Conservation (phyloP, 2,797 vertebrate genomes). For the Ara ararauna region DNA sequence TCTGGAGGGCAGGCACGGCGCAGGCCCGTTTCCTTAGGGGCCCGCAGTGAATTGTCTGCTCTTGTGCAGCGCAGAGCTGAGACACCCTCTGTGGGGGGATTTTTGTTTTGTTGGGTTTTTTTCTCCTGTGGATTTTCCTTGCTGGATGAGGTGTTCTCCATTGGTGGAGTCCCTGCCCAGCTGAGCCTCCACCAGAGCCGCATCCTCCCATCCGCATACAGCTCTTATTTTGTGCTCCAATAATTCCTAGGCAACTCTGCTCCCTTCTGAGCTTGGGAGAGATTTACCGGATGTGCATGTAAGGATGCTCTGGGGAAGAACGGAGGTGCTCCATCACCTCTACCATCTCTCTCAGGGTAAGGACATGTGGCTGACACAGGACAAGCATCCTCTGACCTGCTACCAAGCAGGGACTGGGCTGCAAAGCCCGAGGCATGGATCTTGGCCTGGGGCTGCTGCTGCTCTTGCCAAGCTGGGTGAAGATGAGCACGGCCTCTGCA, state of each 20-base stretch:
- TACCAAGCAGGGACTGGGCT: not conserved
- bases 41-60: not conserved
- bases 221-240: constrained; percentile 69
- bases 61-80: constrained; percentile 2
- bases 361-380: not conserved
- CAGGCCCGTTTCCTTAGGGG: constrained; percentile 6
- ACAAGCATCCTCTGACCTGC: not conserved
- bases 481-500: fast-evolving
- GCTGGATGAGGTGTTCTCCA: not conserved
- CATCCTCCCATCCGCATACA: constrained; percentile 25
- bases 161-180: constrained; percentile 37
- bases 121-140: constrained; percentile 7
- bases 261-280: not conserved
- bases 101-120: not conserved
- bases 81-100: not conserved
- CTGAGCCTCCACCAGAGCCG: constrained; percentile 23
- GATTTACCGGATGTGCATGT: not conserved
- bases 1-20: not conserved
- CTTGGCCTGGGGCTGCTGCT: fast-evolving
- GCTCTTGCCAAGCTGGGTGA: fast-evolving
- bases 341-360: not conserved
- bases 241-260: constrained; percentile 46
- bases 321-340: not conserved
- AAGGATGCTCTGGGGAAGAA: not conserved
- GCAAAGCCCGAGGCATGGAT: not conserved